A percentile compares a stretch with the other conserved stretches of the same genome.
Conservation (phyloP, 2,888 invertebrate species). For the Volucella bombylans region DNA sequence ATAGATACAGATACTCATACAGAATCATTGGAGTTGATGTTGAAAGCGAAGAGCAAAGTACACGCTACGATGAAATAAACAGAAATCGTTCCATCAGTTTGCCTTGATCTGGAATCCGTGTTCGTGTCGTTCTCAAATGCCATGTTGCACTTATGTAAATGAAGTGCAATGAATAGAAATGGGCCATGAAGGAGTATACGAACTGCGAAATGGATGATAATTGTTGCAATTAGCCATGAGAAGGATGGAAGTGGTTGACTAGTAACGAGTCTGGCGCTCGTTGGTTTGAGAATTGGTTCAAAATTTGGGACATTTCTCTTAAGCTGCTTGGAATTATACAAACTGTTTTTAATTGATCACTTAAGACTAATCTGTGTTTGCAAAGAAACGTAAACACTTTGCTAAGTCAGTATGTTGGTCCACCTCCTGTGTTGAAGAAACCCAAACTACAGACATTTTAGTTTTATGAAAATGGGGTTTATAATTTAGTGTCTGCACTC, state of each 20-base stretch:
- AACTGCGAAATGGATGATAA: conserved; percentile 28
- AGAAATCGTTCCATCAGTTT: background rate
- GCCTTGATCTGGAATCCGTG: conserved; percentile 13
- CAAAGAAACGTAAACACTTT: too few relatives aligned
- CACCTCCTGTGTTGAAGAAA: too few relatives aligned
- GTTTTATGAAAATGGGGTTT: too few relatives aligned
- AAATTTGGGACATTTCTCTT: too few relatives aligned
- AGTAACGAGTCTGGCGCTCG: too few relatives aligned
- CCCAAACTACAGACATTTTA: too few relatives aligned
- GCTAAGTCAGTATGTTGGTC: too few relatives aligned
- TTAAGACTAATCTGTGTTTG: too few relatives aligned
- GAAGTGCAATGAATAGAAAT: conserved; percentile 48
- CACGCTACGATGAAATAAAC: conserved; percentile 22
- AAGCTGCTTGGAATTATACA: too few relatives aligned
- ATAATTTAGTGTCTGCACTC: too few relatives aligned
- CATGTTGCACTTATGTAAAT: conserved; percentile 36
- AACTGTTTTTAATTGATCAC: too few relatives aligned
- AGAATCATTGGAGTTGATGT: conserved; percentile 1
- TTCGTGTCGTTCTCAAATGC: conserved; percentile 21
- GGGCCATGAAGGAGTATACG: conserved; percentile 26
- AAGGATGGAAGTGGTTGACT: conserved; percentile 2
- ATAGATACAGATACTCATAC: conserved; percentile 34
- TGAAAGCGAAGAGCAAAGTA: background rate
- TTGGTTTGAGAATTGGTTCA: too few relatives aligned
- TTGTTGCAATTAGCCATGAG: conserved; percentile 44